These are phyloP conservation scores for Coregonus suidteri DNA, from an alignment of 2,797 vertebrate genomes.

Conservation along the genomic window DNA sequence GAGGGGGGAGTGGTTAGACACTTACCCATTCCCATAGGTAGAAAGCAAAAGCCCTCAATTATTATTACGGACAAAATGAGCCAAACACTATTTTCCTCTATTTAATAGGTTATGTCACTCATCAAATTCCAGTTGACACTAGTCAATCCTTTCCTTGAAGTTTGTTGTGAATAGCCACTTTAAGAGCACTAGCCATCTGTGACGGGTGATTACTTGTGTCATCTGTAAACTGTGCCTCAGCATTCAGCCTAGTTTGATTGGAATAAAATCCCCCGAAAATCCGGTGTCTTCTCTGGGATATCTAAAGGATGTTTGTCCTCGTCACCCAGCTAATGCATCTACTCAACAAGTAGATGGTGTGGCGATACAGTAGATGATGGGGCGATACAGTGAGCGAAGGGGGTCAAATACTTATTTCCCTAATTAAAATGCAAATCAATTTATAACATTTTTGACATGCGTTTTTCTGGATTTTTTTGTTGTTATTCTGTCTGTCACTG, in stretches of 20 bases:
- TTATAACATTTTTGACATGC: no score
- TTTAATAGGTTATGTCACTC: not conserved
- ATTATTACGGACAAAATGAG: no score
- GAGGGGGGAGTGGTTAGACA: not conserved
- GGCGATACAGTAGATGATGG: conserved; percentile 25
- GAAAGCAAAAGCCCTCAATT: no score
- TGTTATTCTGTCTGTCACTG: no score
- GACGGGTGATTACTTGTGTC: conserved; percentile 45
- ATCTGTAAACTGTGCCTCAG: conserved; percentile 47
- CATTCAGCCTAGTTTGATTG: conserved; percentile 50
- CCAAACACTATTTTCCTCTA: no score
- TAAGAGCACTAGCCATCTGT: conserved; percentile 24
- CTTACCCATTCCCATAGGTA: no score
- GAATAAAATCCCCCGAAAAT: conserved; percentile 59
- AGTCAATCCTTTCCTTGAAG: conserved; percentile 10
- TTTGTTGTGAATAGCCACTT: conserved; percentile 37
- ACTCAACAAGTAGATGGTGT: conserved; percentile 68
- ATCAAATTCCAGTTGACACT: not conserved
- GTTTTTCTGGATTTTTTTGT: no score
- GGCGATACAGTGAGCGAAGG: no score
- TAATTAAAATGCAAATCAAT: no score
- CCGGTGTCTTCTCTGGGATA: conserved; percentile 49
- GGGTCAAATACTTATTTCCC: no score
- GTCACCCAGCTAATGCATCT: conserved; percentile 52
- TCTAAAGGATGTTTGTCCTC: conserved; percentile 46